Evolutionary conservation across 2,888 invertebrate species (phyloP), one percentile per base, ranked within the genome.

Genomic region (Eulithis prunata): DNA sequence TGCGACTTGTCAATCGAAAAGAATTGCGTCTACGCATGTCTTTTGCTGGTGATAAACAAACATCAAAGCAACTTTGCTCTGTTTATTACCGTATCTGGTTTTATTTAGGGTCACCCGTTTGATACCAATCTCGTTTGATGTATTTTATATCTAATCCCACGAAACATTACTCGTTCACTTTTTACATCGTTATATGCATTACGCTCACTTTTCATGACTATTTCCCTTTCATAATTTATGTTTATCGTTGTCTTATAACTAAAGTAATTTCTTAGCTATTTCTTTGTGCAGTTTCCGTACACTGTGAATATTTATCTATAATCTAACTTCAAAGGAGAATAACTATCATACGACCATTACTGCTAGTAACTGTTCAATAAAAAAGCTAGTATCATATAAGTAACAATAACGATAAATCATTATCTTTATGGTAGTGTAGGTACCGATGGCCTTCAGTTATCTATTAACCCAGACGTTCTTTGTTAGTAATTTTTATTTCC

Each of bases 101-200:
- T 83, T 82, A 86, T 87, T 87, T 87, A 79, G 84, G 84, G 84
- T 86, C 84, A 85, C 83, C 78, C 84, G 82, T 86, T 88, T 85
- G 82, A 85, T 86, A 86, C 81, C 71, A 77, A 80, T 78, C 79
- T 76, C 77, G 80, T 90, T 90, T 90, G 87, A 89, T 88, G 86
- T 89, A 82, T 87, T 88, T 84, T 84, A 87, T 82, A 75, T 70
- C 75, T 76, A 73, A 77, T 74, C 74, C 66, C 70, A 71, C 75
- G 70, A 73, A 66, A 75, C 73, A 68, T 59, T 52, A 46, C 71
- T 72, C 69, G 68, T 68, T 66, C 53, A 66, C 36, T 52, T 62
- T 60, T 57, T 53, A 57, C 46, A 11, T 51, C 14, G 53, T 53
- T 28, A 52, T 47, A 10, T 45, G n/a, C 55, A 36, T 57, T 52